Conservation (phyloP, 2,113 vertebrate species). For the Crotalus helleri region DNA sequence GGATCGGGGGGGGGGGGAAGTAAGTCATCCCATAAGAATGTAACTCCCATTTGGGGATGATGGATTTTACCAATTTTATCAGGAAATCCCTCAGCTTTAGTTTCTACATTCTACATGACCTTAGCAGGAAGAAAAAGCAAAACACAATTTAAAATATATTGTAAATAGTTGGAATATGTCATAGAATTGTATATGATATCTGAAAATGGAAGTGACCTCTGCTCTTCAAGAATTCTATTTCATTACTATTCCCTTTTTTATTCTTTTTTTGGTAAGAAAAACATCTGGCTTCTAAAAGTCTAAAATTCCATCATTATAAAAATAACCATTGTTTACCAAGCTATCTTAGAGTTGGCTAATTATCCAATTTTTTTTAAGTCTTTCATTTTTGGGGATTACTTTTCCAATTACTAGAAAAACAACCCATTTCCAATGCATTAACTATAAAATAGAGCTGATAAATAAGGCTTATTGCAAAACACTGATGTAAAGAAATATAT, state of each 20-base stretch:
- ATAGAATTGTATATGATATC: neutral
- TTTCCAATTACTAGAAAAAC: constrained; percentile 2
- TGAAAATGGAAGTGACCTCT: neutral
- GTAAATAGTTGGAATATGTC: neutral
- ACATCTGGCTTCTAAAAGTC: neutral
- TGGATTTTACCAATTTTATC: neutral
- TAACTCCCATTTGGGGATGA: neutral
- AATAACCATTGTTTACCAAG: neutral
- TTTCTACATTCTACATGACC: neutral
- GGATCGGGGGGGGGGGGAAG: neutral
- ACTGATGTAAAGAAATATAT: constrained; percentile 20
- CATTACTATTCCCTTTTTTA: neutral
- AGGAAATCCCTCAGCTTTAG: neutral
- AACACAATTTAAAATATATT: neutral
- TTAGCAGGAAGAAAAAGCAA: neutral
- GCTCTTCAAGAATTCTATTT: neutral
- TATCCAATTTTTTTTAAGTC: neutral
- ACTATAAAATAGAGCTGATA: constrained; percentile 30
- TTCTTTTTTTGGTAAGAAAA: neutral
- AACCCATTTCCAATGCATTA: neutral
- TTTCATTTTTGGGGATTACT: neutral
- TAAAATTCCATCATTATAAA: neutral
- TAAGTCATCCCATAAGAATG: neutral
- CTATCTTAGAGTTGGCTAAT: neutral
- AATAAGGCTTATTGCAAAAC: constrained; percentile 20